Evolutionary conservation across 2,888 invertebrate species (phyloP).

Genomic region (Leptinotarsa haldemani): DNA sequence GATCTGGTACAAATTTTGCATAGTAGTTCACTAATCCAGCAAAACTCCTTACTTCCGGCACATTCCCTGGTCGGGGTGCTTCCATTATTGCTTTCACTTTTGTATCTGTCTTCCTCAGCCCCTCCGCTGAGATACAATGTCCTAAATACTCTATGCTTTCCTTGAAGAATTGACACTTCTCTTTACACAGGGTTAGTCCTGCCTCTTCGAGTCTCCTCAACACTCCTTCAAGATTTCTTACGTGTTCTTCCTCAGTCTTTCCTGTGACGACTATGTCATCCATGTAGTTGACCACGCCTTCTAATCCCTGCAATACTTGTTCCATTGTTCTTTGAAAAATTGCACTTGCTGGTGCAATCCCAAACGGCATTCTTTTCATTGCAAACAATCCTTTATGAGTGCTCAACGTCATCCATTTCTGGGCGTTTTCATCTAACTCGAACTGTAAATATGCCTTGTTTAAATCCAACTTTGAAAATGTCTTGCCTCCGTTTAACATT

Average conservation of each 20-base stretch:
- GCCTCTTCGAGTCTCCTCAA: constrained; percentile 47
- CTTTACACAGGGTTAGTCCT: constrained; percentile 50
- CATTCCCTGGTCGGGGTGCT: constrained; percentile 33
- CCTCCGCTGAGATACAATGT: constrained; percentile 40
- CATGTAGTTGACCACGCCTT: constrained; percentile 23
- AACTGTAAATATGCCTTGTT: constrained; percentile 30
- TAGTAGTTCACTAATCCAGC: constrained; percentile 42
- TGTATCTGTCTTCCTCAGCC: constrained; percentile 32
- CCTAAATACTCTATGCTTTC: constrained; percentile 55
- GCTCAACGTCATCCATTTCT: constrained; percentile 16
- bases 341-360: constrained; percentile 29
- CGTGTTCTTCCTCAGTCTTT: constrained; percentile 45
- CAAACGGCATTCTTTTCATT: constrained; percentile 30
- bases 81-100: constrained; percentile 42
- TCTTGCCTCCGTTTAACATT: constrained; percentile 18
- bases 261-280: constrained; percentile 55
- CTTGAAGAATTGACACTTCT: constrained; percentile 58
- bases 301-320: constrained; percentile 25
- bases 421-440: constrained; percentile 23
- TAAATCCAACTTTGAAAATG: constrained; percentile 31
- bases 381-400: constrained; percentile 30
- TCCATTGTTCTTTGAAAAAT: constrained; percentile 33
- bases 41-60: constrained; percentile 34
- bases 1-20: constrained; percentile 33
- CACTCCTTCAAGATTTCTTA: constrained; percentile 46